Conservation (phyloP, 2,113 vertebrate species). For the Todiramphus saurophagus region DNA sequence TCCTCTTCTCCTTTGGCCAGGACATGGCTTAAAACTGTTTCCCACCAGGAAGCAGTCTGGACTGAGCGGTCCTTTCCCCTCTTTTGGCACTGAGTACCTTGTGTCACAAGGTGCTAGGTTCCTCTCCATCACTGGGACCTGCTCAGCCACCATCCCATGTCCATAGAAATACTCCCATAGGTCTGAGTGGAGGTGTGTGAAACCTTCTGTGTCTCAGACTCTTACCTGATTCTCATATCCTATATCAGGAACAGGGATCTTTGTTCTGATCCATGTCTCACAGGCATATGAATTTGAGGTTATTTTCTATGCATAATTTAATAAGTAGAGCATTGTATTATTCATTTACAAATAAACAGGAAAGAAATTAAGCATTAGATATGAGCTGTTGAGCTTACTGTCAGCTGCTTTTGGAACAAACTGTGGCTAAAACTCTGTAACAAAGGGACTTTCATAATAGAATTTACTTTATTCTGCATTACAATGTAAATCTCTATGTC, state of each 20-base stretch:
- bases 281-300: background rate
- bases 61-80: background rate
- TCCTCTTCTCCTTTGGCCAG: background rate
- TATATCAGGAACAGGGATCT: background rate
- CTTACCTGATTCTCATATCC: background rate
- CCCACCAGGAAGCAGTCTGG: background rate
- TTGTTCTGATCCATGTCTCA: background rate
- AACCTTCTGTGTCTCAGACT: background rate
- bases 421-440: background rate
- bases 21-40: constrained; percentile 16
- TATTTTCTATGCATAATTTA: background rate
- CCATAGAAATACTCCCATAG: background rate
- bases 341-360: background rate
- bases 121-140: background rate
- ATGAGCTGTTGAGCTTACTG: background rate
- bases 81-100: background rate
- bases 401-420: background rate
- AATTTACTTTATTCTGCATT: background rate
- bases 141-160: background rate
- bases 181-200: background rate
- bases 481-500: background rate
- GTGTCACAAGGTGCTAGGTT: background rate
- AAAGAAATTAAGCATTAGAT: background rate
- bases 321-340: background rate
- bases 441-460: background rate